phyloP scores from a whole-genome alignment of 2,797 vertebrate genomes.

The Mus spretus region DNA sequence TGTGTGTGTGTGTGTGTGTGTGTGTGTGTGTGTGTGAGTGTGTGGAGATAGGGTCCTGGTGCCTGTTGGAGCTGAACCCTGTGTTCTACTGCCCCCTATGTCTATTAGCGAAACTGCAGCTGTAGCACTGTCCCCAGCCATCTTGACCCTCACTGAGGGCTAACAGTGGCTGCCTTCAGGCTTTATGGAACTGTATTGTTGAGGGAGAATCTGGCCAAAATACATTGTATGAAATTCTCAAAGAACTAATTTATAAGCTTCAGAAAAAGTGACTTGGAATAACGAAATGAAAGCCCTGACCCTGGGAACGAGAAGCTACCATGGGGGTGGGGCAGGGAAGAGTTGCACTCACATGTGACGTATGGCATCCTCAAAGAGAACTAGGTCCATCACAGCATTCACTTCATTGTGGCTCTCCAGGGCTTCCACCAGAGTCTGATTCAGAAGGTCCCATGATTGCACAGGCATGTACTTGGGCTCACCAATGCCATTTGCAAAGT shows the following conservation, averaged over 20 bases:
- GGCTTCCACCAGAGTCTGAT: constrained; percentile 92
- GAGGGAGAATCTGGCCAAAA: neutral
- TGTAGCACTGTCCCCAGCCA: too few relatives aligned
- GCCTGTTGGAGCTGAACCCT: neutral
- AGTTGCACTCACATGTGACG: constrained; percentile 93
- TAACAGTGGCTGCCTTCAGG: neutral
- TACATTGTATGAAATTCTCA: neutral
- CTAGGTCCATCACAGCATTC: constrained; percentile 94
- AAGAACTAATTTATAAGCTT: neutral
- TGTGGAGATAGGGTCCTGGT: neutral
- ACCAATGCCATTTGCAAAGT: constrained; percentile 93
- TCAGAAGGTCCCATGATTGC: constrained; percentile 93
- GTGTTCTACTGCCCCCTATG: neutral
- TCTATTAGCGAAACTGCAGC: neutral
- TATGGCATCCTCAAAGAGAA: constrained; percentile 98
- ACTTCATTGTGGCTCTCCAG: constrained; percentile 95
- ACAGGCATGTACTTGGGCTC: constrained; percentile 94
- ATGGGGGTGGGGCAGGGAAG: neutral
- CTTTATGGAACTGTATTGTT: neutral
- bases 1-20: neutral
- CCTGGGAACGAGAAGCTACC: neutral
- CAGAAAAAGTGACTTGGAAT: neutral
- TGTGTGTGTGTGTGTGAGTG: neutral
- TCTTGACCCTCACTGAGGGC: neutral
- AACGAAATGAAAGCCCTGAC: neutral